A percentile compares a stretch with the other conserved stretches of the same genome.
These are phyloP conservation scores for Typhlichthys subterraneus DNA, from an alignment of 2,797 vertebrate genomes.

Conservation along the genomic window DNA sequence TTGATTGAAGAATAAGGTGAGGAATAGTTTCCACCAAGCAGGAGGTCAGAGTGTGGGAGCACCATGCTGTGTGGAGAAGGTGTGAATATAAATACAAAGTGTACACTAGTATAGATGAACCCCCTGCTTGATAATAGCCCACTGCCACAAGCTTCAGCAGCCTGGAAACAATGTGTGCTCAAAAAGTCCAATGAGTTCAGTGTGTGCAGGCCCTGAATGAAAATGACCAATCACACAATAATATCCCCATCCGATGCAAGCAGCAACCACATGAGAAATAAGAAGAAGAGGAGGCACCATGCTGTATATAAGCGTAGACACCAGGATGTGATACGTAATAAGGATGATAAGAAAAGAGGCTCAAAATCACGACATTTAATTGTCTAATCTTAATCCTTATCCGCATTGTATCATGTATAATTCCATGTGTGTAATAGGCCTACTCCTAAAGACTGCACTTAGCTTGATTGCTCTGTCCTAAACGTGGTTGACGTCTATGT, in stretches of 20 bases:
- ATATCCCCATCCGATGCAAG: not conserved
- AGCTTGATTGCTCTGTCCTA: conserved; percentile 54
- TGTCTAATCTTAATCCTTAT: conserved; percentile 63
- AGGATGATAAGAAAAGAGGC: conserved; percentile 24
- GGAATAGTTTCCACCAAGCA: conserved; percentile 36
- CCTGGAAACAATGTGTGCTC: not conserved
- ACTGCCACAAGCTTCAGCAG: not conserved
- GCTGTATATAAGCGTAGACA: conserved; percentile 7
- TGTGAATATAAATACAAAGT: not conserved
- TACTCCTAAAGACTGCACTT: conserved; percentile 66
- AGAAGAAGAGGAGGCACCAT: conserved; percentile 5
- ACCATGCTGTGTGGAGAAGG: conserved; percentile 34
- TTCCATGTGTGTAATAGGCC: conserved; percentile 40
- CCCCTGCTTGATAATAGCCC: not conserved
- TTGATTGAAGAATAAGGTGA: conserved; percentile 18
- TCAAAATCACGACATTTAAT: conserved; percentile 45
- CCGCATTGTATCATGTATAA: conserved; percentile 67
- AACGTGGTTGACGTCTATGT: not conserved
- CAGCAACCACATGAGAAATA: not conserved
- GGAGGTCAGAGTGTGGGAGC: not conserved
- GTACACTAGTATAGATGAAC: not conserved
- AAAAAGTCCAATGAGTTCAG: not conserved
- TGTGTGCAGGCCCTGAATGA: not conserved
- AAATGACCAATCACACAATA: not conserved
- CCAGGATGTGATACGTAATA: conserved; percentile 32